These are phyloP conservation scores for Drosophila nebulosa DNA, from an alignment of 1,140 invertebrate genomes.

Conservation along the genomic window DNA sequence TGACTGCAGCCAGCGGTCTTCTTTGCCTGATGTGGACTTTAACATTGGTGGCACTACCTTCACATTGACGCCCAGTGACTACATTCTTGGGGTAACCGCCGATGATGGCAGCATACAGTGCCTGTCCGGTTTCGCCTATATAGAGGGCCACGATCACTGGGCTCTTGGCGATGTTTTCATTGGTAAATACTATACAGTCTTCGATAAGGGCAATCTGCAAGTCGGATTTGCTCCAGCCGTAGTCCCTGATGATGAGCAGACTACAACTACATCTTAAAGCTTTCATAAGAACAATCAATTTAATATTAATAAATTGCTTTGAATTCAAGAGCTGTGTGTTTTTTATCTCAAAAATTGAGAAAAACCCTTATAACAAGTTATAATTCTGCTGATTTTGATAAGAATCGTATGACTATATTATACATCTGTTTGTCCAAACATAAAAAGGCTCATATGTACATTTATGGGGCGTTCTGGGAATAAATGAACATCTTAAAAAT, in stretches of 20 bases:
- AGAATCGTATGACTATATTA: too few relatives aligned
- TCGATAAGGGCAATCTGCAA: constrained; percentile 86
- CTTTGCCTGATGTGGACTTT: constrained; percentile 40
- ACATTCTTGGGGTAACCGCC: constrained; percentile 34
- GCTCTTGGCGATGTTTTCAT: constrained; percentile 85
- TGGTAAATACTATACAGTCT: constrained; percentile 87
- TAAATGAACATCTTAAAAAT: too few relatives aligned
- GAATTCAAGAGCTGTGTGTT: too few relatives aligned
- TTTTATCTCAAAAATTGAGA: too few relatives aligned
- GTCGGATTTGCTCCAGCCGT: constrained; percentile 83
- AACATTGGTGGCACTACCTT: constrained; percentile 44
- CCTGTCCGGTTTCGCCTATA: constrained; percentile 44
- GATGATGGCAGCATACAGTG: background rate
- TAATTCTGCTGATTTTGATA: too few relatives aligned
- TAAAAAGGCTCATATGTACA: too few relatives aligned
- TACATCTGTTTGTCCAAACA: too few relatives aligned
- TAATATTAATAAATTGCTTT: too few relatives aligned
- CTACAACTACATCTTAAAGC: background rate
- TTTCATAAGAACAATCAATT: too few relatives aligned
- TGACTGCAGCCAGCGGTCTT: constrained; percentile 18
- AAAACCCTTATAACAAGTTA: too few relatives aligned
- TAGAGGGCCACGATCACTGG: constrained; percentile 50
- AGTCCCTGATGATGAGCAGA: too few relatives aligned
- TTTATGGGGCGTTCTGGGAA: too few relatives aligned
- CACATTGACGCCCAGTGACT: constrained; percentile 33